Percentiles rank a stretch among this genome's conserved stretches.
These are phyloP conservation scores for Euproctis similis DNA, from an alignment of 2,888 invertebrate genomes.

Conservation along the genomic window DNA sequence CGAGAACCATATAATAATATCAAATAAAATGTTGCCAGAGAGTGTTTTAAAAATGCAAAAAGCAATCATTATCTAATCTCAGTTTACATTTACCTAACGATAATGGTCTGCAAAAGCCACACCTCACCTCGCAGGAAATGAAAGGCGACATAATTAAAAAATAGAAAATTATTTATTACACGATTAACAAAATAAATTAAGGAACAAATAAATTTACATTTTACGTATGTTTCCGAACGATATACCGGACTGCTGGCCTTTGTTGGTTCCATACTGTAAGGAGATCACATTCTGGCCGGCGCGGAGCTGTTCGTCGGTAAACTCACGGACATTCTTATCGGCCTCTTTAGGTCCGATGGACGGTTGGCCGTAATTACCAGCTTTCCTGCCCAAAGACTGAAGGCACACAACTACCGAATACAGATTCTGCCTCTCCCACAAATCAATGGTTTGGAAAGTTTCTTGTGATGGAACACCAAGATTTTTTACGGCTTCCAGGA, in stretches of 20 bases:
- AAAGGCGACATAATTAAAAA: slow-evolving; percentile 32
- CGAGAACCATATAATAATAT: too few relatives aligned
- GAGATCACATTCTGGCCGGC: slow-evolving; percentile 95
- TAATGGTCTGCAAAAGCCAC: slow-evolving; percentile 7
- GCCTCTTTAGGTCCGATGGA: slow-evolving; percentile 97
- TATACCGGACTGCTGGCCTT: slow-evolving; percentile 96
- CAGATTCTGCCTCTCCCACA: slow-evolving; percentile 97
- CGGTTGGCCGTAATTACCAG: slow-evolving; percentile 87
- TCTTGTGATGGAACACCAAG: slow-evolving; percentile 95
- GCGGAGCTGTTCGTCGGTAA: slow-evolving; percentile 93
- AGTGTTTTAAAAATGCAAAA: too few relatives aligned
- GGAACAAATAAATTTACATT: slow-evolving; percentile 79
- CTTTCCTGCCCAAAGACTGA: slow-evolving; percentile 95
- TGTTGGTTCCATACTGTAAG: slow-evolving; percentile 97
- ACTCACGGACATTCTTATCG: slow-evolving; percentile 93
- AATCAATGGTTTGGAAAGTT: slow-evolving; percentile 98
- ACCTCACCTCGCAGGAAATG: slow-evolving; percentile 30
- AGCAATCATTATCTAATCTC: slow-evolving; percentile 12
- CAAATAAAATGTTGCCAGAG: too few relatives aligned
- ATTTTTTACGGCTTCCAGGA: slow-evolving; percentile 87
- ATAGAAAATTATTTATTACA: slow-evolving; percentile 47
- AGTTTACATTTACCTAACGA: slow-evolving; percentile 14
- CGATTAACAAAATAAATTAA: slow-evolving; percentile 30
- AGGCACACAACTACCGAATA: slow-evolving; percentile 97
- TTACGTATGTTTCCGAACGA: slow-evolving; percentile 97